phyloP scores from a whole-genome alignment of 2,113 vertebrate species.

The Bos indicus region DNA sequence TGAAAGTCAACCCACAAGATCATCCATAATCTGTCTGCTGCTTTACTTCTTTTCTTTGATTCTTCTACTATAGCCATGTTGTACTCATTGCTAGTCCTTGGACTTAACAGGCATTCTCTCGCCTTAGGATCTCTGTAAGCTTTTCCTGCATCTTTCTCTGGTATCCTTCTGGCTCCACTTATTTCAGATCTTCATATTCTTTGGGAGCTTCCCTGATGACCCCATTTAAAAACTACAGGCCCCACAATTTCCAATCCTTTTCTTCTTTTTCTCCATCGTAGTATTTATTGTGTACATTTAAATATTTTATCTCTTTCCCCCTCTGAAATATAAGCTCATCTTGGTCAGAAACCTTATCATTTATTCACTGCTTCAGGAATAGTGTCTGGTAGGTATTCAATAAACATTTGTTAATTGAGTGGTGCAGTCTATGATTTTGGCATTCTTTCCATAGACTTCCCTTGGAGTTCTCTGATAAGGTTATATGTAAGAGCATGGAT shows the following conservation, averaged over 20 bases:
- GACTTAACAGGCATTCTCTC: not conserved
- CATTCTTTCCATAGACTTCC: not conserved
- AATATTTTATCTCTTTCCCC: not conserved
- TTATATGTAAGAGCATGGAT: not conserved
- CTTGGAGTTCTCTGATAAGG: not conserved
- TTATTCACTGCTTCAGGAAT: not conserved
- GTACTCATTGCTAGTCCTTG: not conserved
- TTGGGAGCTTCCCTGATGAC: not conserved
- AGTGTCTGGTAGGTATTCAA: not conserved
- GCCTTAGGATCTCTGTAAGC: not conserved
- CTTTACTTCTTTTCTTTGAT: not conserved
- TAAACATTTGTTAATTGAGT: conserved; percentile 14
- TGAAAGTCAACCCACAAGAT: not conserved
- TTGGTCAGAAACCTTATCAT: not conserved
- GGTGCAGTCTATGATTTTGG: not conserved
- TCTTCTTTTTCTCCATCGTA: not conserved
- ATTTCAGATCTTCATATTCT: not conserved
- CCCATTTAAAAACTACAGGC: not conserved
- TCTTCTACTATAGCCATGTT: not conserved
- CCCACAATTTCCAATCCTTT: not conserved
- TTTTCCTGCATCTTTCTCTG: not conserved
- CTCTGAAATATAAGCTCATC: not conserved
- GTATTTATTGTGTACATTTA: not conserved
- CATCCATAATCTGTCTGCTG: rapidly evolving
- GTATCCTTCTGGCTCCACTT: not conserved